These are phyloP conservation scores for Cacoxenus indagator DNA, from an alignment of 2,888 invertebrate genomes.

Conservation along the genomic window DNA sequence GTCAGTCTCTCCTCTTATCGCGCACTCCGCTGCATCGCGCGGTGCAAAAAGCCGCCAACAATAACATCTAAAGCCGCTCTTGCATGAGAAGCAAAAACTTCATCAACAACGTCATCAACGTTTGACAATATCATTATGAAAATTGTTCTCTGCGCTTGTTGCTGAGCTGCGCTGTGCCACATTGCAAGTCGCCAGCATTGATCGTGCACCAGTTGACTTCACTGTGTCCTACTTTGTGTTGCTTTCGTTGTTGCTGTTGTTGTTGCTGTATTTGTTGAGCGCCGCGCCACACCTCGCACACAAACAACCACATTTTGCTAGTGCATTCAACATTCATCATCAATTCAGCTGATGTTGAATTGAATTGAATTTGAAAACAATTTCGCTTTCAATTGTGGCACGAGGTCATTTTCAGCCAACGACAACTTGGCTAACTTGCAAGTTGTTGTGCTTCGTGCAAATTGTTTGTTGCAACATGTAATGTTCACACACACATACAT, in stretches of 20 bases:
- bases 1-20: no score
- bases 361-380: constrained; percentile 13
- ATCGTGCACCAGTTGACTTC: no score
- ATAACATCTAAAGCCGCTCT: no score
- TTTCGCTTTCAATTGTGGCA: not conserved
- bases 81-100: not conserved
- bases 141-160: not conserved
- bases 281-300: not conserved
- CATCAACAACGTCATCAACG: not conserved
- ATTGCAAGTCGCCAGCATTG: no score
- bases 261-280: not conserved
- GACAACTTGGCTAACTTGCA: no score
- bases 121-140: not conserved
- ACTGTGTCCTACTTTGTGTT: constrained; percentile 1
- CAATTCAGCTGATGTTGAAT: not conserved
- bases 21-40: no score
- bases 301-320: constrained; percentile 13
- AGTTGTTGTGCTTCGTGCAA: no score
- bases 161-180: no score
- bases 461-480: no score
- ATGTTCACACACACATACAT: no score
- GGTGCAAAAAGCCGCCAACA: no score
- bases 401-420: not conserved
- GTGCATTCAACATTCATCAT: constrained; percentile 1
- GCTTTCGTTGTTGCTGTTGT: constrained; percentile 11